Base-by-base conservation (phyloP, 2,888 invertebrate species). In the Ophion ellenae region DNA sequence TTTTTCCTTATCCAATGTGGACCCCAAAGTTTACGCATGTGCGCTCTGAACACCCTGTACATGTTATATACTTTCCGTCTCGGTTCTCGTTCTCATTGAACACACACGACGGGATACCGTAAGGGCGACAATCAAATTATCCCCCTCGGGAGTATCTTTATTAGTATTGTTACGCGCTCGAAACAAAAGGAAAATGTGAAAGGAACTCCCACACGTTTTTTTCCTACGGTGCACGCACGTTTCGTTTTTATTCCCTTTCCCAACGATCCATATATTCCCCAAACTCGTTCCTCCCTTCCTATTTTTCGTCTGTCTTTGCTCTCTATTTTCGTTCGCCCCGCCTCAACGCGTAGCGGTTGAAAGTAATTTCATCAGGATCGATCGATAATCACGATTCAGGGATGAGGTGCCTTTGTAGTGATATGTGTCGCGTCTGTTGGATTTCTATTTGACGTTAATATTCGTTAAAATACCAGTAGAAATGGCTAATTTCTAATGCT, bases 41-140 rank as follows among this genome's bases (percentile, higher is more conserved):
- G 14, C 53, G 24, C 6, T 24, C 3, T 6, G 40, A 32, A 36
- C 63, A 20, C 80, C 57, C 14, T 40, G 7, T 36, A 32, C 17
- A 74, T 40, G 0, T 57, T 14, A 66, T 63, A 79, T 81, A 59
- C n/a, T 67, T 17, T 75, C 32, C 4, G 24, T 53, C 11, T 47
- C 61, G 11, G 32, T 32, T 45, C 1, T 24, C 14, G 53, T 14
- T 61, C 78, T 45, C 70, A 70, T 70, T 47, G 59, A 14, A 47
- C 59, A 75, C 53, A 71, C 20, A 57, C 74, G 11, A 40, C 53
- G 45, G 67, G 40, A 75, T 66, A 53, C 61, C 24, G 69, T 17
- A 36, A 75, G 10, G 74, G 82, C 45, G 85, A 85, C 85, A 83
- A 85, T 85, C 79, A 76, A 85, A 85, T 85, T 85, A 83, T 85